Evolutionary conservation across 1,140 invertebrate genomes (phyloP).

Genomic region (Drosophila jambulina): DNA sequence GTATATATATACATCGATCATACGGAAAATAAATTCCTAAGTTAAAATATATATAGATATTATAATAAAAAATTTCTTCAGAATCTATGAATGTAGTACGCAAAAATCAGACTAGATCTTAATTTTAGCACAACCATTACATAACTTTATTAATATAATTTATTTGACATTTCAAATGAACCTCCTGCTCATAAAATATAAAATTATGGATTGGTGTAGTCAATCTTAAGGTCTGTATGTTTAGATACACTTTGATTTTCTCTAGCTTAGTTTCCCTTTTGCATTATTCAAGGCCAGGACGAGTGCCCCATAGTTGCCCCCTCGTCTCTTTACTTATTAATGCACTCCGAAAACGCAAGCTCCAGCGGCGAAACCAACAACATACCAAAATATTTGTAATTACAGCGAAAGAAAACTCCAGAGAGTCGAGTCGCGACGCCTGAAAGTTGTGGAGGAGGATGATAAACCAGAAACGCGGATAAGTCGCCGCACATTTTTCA

Average conservation of each 20-base stretch:
- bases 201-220: not conserved
- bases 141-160: not conserved
- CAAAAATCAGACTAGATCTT: too few species aligned
- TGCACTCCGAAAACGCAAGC: constrained; percentile 44
- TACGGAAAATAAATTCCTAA: too few species aligned
- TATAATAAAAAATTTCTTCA: too few species aligned
- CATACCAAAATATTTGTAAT: constrained; percentile 74
- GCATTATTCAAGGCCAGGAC: constrained; percentile 53
- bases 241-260: not conserved
- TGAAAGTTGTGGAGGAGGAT: not conserved
- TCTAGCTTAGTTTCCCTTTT: constrained; percentile 24
- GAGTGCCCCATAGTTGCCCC: constrained; percentile 53
- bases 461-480: constrained; percentile 35
- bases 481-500: constrained; percentile 72
- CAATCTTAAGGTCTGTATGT: not conserved
- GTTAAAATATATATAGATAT: too few species aligned
- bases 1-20: too few species aligned
- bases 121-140: not conserved
- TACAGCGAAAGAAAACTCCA: constrained; percentile 36
- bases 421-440: not conserved
- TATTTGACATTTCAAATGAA: not conserved
- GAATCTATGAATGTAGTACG: too few species aligned
- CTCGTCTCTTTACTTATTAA: constrained; percentile 73
- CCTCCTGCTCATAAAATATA: not conserved
- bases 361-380: constrained; percentile 30